Percentiles rank a stretch among this genome's conserved stretches.
phyloP scores from a whole-genome alignment of 2,888 invertebrate species.

The Harpalus rufipes region DNA sequence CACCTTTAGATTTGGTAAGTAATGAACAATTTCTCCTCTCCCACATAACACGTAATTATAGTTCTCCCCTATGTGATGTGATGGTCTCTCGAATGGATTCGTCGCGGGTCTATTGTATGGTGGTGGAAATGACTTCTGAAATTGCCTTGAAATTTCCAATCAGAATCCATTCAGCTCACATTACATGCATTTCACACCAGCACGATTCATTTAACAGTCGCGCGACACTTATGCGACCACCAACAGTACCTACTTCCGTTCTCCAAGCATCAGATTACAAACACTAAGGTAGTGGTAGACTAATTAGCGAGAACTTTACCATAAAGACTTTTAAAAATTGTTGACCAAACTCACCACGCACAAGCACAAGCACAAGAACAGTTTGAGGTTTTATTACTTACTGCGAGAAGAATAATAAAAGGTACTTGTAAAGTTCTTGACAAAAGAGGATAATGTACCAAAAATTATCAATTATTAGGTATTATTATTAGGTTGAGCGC shows the following conservation, averaged over 20 bases:
- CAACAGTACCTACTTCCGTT: constrained; percentile 33
- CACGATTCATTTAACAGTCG: constrained; percentile 65
- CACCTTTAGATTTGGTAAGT: background rate
- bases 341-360: too few species aligned
- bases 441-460: too few species aligned
- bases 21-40: background rate
- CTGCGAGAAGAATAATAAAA: too few species aligned
- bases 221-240: constrained; percentile 61
- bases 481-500: too few species aligned
- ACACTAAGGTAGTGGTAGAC: background rate
- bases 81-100: constrained; percentile 57
- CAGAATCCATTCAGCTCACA: constrained; percentile 64
- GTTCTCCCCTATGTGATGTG: background rate
- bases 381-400: too few species aligned
- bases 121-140: constrained; percentile 67
- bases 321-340: too few species aligned
- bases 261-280: background rate
- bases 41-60: background rate
- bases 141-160: constrained; percentile 68
- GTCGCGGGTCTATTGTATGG: constrained; percentile 65
- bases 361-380: too few species aligned
- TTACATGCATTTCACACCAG: constrained; percentile 67
- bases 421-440: too few species aligned
- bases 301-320: too few species aligned
- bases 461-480: too few species aligned